A percentile compares a stretch with the other conserved stretches of the same genome.
These are phyloP conservation scores for Phalacrocorax aristotelis DNA, from an alignment of 2,113 vertebrate species.

Conservation along the genomic window DNA sequence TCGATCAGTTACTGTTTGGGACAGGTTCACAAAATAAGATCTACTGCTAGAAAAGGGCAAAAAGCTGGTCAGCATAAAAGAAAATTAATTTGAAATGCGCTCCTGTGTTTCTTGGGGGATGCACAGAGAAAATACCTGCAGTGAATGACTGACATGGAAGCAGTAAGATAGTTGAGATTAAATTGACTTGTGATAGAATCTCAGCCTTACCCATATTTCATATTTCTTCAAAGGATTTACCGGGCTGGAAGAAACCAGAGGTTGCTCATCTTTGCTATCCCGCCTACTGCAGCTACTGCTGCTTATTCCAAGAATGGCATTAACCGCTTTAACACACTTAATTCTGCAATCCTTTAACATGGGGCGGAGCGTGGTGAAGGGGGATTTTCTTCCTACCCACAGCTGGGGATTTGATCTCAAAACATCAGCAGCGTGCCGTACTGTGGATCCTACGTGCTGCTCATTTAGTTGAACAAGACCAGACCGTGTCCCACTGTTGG, in stretches of 20 bases:
- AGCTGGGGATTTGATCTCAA: background rate
- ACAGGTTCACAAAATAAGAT: background rate
- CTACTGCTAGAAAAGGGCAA: background rate
- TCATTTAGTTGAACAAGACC: background rate
- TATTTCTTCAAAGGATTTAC: background rate
- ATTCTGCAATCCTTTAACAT: background rate
- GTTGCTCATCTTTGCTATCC: background rate
- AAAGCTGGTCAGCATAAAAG: background rate
- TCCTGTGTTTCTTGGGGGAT: background rate
- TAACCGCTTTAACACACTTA: background rate
- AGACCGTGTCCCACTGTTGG: fast-evolving
- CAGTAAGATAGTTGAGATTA: background rate
- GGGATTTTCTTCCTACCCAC: background rate
- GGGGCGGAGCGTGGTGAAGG: fast-evolving
- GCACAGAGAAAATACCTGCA: background rate
- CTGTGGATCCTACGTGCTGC: background rate
- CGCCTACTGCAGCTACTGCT: background rate
- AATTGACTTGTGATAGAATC: background rate
- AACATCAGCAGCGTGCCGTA: background rate
- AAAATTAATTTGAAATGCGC: background rate
- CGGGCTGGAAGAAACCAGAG: background rate
- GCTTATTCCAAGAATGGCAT: background rate
- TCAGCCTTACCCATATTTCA: background rate
- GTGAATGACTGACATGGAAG: background rate
- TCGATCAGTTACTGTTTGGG: fast-evolving